Evolutionary conservation across 2,113 vertebrate genomes (phyloP).

Genomic region (Amazona guildingii): DNA sequence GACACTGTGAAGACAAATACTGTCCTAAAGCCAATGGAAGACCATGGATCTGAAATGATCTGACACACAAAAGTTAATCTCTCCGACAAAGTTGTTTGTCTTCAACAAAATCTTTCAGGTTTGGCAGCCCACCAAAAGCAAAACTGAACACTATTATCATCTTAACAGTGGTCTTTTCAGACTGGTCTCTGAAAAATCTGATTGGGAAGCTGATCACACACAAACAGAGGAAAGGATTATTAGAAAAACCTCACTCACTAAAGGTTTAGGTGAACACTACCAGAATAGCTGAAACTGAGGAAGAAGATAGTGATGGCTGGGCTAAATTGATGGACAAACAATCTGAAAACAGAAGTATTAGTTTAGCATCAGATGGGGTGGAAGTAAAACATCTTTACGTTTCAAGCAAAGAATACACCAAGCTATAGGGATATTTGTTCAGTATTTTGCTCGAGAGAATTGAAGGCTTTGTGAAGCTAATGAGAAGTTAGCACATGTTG

Average conservation of each 20-base stretch:
- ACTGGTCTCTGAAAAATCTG: background rate
- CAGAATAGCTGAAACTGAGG: background rate
- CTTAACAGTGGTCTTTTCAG: background rate
- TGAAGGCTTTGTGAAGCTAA: background rate
- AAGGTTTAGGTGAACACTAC: background rate
- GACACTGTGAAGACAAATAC: background rate
- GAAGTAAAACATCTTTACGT: background rate
- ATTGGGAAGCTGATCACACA: background rate
- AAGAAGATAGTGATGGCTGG: background rate
- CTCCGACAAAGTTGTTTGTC: background rate
- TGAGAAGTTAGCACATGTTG: background rate
- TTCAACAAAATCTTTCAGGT: background rate
- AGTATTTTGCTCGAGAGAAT: background rate
- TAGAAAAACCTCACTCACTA: background rate
- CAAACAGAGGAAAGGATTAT: background rate
- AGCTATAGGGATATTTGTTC: background rate
- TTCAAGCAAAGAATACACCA: background rate
- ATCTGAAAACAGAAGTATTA: background rate
- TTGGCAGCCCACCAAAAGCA: background rate
- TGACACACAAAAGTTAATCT: background rate
- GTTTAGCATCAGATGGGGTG: background rate
- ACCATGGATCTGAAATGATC: background rate
- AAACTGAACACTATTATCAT: background rate
- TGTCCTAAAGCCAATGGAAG: background rate
- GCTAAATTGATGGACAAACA: background rate